Evolutionary conservation across 2,113 vertebrate genomes (phyloP), one percentile per base, ranked within the genome.

Genomic region (Empidonax traillii): DNA sequence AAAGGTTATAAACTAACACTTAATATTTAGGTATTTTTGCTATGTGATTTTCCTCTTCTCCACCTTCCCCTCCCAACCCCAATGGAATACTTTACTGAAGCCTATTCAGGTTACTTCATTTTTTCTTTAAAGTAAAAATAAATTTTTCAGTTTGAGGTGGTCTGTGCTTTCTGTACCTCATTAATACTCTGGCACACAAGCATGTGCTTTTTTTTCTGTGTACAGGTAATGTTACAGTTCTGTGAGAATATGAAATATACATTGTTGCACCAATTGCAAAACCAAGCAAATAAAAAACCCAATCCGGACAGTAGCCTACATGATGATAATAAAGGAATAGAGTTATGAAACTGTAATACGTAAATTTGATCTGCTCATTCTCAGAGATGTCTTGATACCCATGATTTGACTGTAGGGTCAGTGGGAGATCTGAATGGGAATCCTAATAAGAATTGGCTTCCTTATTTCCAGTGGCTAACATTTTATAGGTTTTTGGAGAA

Each of bases 51-150:
- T 67, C 24, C 23, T 75, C 30, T 91, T 83, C 18, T 41, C 2
- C 10, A 33, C 13, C 6, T 16, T 31, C 10, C 11, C 3, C 2
- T 23, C 7, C 18, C 23, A 8, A 5, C 10, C 5, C 7, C 4
- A 73, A 2, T 61, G 16, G 77, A 84, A 66, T 76, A 47, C 22
- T 76, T 51, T 41, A 20, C 17, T 53, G 67, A 83, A 68, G 25
- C 21, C 30, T 78, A 12, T 55, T 87, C 30, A 14, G 19, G 23
- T 49, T 55, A 28, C 3, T 19, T 49, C 5, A 2, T 12, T 44
- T 28, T 14, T 31, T 51, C 53, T 31, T 31, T 2, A 30, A 59
- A 62, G 9, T 47, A 15, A 65, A 75, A 49, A 5, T 53, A 3
- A 23, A 3, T 31, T 66, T 89, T 77, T 58, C 27, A 19, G 6